Evolutionary conservation across 2,888 invertebrate genomes (phyloP), one percentile per base, ranked within the genome.

Genomic region (Litoditis marina): DNA sequence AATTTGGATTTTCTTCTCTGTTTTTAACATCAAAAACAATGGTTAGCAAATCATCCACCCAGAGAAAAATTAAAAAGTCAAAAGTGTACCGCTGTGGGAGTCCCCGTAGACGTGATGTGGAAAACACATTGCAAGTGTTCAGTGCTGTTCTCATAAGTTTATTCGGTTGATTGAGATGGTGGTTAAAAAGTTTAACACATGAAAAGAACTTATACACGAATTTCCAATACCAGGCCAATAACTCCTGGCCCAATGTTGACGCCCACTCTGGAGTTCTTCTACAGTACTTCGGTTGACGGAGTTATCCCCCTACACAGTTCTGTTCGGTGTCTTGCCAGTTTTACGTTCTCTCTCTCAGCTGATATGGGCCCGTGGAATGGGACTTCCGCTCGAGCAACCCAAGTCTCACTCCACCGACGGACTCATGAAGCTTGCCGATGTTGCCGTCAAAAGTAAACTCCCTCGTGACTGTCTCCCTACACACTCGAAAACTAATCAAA

Each of bases 221-320:
- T 42, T 47, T 2, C 2, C 34, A n/a, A 32, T 63, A 63, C 31
- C 71, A 79, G 86, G 93, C 93, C 65, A 92, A 93, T 88, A 94
- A 94, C 88, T 94, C 94, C 68, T 95, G 94, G 94, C 94, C 94
- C 74, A 94, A 95, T 84, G 94, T 95, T 77, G 94, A 95, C 86
- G 93, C 94, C 27, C 94, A 94, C 87, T 93, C 93, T 72, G 94
- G 94, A 74, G 93, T 92, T 53, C 88, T 92, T 54, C 87, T 92
- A 77, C 91, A 91, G 89, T 90, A 92, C 88, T 92, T 91, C 84
- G 91, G 91, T 64, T 93, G 87, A 91, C 88, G 81, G 92, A 92
- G 87, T 92, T 92, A 91, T 90, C 89, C 86, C 93, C 91, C 87
- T 92, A 93, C 88, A 92, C 92, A 25, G 92, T 92, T 34, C 87